A percentile compares a stretch with the other conserved stretches of the same genome.
These are phyloP conservation scores for Umimayanthus kanabou DNA, from an alignment of 92 coral and sea anemone genomes.

Conservation along the genomic window DNA sequence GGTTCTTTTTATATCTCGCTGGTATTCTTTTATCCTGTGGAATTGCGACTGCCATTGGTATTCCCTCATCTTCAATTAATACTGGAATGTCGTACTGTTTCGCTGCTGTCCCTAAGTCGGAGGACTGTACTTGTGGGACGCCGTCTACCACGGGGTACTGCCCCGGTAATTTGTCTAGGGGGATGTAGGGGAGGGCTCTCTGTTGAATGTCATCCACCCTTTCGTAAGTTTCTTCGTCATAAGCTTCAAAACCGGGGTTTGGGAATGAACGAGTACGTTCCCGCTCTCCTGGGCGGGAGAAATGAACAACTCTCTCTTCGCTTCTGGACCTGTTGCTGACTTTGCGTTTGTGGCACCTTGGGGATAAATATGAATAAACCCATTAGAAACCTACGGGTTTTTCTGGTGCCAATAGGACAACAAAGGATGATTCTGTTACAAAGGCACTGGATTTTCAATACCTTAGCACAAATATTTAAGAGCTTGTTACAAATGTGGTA, in stretches of 20 bases:
- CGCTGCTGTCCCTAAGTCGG: background rate
- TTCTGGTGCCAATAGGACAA: too few species aligned
- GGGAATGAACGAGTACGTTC: conserved; percentile 11
- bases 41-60: background rate
- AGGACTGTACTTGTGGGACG: background rate
- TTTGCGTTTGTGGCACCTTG: background rate
- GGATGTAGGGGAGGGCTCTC: background rate
- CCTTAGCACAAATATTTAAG: background rate
- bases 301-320: background rate
- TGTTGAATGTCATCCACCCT: background rate
- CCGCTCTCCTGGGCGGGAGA: background rate
- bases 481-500: background rate
- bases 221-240: conserved; percentile 2
- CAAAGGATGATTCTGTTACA: background rate
- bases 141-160: conserved; percentile 21
- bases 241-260: conserved; percentile 15
- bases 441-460: background rate
- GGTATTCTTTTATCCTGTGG: background rate
- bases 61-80: background rate
- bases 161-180: conserved; percentile 26
- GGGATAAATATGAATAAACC: background rate
- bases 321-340: background rate
- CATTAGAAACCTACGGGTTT: too few species aligned
- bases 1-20: background rate
- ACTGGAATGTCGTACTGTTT: conserved; percentile 22